Evolutionary conservation across 2,113 vertebrate genomes (phyloP).

Genomic region (Semicossyphus pulcher): DNA sequence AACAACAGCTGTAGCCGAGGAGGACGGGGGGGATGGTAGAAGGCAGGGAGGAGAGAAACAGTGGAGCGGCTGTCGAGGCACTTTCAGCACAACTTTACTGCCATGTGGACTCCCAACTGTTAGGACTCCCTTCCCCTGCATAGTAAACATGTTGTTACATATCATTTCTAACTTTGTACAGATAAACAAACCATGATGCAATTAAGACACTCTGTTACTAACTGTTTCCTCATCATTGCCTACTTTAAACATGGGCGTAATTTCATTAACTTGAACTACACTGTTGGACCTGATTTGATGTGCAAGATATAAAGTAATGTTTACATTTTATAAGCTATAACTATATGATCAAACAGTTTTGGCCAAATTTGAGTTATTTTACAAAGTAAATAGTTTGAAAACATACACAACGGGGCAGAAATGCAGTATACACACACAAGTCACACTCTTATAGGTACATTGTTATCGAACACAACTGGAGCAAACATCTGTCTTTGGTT

Average conservation of each 20-base stretch:
- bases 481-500: constrained; percentile 10
- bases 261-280: too few relatives aligned
- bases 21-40: constrained; percentile 30
- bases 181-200: too few relatives aligned
- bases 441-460: too few relatives aligned
- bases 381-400: too few relatives aligned
- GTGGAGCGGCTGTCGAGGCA: neutral
- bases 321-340: neutral
- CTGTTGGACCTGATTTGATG: too few relatives aligned
- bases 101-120: neutral
- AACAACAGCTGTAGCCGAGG: constrained; percentile 73
- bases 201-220: too few relatives aligned
- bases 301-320: neutral
- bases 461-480: neutral
- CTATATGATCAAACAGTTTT: too few relatives aligned
- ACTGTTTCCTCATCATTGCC: neutral
- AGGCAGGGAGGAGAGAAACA: constrained; percentile 10
- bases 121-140: neutral
- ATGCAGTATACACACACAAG: too few relatives aligned
- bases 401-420: too few relatives aligned
- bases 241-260: neutral
- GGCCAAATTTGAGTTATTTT: too few relatives aligned
- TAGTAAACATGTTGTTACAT: constrained; percentile 1
- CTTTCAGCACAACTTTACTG: constrained; percentile 21
- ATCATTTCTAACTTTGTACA: too few relatives aligned